Conservation (phyloP, 2,888 invertebrate genomes). For the Drosophila robusta region DNA sequence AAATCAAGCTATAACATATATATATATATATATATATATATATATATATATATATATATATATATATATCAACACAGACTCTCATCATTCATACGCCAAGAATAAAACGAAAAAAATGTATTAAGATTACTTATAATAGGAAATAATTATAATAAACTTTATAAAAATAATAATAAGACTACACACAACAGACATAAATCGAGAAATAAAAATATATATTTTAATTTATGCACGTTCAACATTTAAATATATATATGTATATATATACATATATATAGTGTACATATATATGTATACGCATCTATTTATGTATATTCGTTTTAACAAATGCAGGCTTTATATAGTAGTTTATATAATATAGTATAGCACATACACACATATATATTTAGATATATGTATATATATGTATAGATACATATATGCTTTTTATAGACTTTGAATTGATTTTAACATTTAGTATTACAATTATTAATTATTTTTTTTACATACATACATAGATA, state of each 20-base stretch:
- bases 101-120: constrained; percentile 7
- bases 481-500: constrained; percentile 23
- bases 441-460: constrained; percentile 33
- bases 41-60: constrained; percentile 19
- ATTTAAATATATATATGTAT: constrained; percentile 30
- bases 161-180: constrained; percentile 31
- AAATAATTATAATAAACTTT: constrained; percentile 12
- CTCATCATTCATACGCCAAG: constrained; percentile 20
- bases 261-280: background rate
- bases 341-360: constrained; percentile 31
- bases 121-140: constrained; percentile 3
- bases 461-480: constrained; percentile 22
- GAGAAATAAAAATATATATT: constrained; percentile 18
- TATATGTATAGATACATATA: constrained; percentile 4
- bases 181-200: constrained; percentile 39
- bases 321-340: constrained; percentile 65
- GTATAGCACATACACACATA: constrained; percentile 9
- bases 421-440: constrained; percentile 26
- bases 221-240: constrained; percentile 41
- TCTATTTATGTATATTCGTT: constrained; percentile 46
- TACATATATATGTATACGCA: constrained; percentile 2
- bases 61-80: constrained; percentile 25
- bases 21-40: constrained; percentile 21
- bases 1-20: constrained; percentile 34
- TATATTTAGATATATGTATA: constrained; percentile 7